A percentile compares a stretch with the other conserved stretches of the same genome.
Evolutionary conservation across 2,888 invertebrate species (phyloP).

Genomic region (Orthosia gothica): DNA sequence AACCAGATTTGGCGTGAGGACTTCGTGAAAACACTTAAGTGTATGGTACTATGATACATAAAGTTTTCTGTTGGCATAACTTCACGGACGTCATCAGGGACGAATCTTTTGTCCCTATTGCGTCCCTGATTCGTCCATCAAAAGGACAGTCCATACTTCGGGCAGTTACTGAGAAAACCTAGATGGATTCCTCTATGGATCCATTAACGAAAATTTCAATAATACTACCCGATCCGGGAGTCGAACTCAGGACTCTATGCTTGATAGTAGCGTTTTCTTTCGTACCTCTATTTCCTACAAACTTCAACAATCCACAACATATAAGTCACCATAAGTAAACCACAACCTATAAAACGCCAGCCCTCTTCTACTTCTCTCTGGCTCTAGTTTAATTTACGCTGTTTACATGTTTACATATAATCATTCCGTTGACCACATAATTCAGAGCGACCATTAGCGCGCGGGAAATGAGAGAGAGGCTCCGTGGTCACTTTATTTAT

Average conservation of each 20-base stretch:
- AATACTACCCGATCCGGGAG: no score
- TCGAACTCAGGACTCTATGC: no score
- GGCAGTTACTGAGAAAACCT: no score
- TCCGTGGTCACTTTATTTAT: slow-evolving; percentile 54
- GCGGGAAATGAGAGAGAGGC: slow-evolving; percentile 40
- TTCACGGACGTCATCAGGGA: no score
- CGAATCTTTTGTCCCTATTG: no score
- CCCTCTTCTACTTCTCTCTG: slow-evolving; percentile 24
- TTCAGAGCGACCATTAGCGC: slow-evolving; percentile 56
- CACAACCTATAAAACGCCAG: slow-evolving; percentile 32
- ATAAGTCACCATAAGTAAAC: slow-evolving; percentile 26
- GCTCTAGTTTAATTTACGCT: slow-evolving; percentile 50
- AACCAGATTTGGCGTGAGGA: background rate
- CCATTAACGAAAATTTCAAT: no score
- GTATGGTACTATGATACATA: no score
- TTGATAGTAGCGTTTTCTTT: no score
- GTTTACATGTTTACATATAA: slow-evolving; percentile 62
- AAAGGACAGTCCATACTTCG: no score
- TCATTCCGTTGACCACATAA: slow-evolving; percentile 61
- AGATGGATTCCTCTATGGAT: no score
- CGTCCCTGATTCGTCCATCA: no score
- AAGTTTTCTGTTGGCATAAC: no score
- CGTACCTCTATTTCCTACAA: background rate
- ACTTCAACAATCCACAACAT: slow-evolving; percentile 11
- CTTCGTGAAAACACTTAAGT: background rate